phyloP scores from a whole-genome alignment of 2,113 vertebrate species.

The Columba janthina region DNA sequence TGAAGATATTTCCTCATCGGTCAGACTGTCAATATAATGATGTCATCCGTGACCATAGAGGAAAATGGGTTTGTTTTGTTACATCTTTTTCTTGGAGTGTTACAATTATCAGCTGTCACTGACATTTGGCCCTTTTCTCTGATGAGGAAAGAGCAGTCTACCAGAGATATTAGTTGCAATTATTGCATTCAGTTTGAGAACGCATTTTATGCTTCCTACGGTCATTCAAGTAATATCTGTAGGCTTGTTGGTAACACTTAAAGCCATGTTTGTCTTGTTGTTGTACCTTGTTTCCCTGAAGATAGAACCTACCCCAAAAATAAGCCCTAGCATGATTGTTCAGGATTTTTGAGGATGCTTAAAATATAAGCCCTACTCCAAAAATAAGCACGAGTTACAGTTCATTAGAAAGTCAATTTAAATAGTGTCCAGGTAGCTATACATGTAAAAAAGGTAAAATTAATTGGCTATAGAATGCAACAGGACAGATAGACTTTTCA shows the following conservation, averaged over 20 bases:
- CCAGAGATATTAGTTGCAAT: not conserved
- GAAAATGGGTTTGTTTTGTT: not conserved
- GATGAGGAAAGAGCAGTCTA: not conserved
- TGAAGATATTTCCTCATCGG: not conserved
- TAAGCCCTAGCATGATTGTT: too few relatives aligned
- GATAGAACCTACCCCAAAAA: too few relatives aligned
- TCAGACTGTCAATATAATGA: not conserved
- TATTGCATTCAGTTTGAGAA: not conserved
- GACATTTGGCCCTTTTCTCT: not conserved
- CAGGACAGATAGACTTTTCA: too few relatives aligned
- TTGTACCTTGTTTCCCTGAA: not conserved
- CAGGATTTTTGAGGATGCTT: too few relatives aligned
- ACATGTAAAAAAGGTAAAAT: too few relatives aligned
- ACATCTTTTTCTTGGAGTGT: not conserved
- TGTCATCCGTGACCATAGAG: not conserved
- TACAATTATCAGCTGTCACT: not conserved
- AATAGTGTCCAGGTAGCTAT: too few relatives aligned
- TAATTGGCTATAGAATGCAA: too few relatives aligned
- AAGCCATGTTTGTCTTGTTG: not conserved
- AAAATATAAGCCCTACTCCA: too few relatives aligned
- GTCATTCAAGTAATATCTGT: not conserved
- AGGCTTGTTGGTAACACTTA: not conserved
- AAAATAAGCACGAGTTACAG: too few relatives aligned
- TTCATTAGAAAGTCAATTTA: too few relatives aligned
- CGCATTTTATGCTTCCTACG: not conserved